A percentile compares a stretch with the other conserved stretches of the same genome.
Conservation (phyloP, 2,113 vertebrate genomes). For the Coreoperca whiteheadi region DNA sequence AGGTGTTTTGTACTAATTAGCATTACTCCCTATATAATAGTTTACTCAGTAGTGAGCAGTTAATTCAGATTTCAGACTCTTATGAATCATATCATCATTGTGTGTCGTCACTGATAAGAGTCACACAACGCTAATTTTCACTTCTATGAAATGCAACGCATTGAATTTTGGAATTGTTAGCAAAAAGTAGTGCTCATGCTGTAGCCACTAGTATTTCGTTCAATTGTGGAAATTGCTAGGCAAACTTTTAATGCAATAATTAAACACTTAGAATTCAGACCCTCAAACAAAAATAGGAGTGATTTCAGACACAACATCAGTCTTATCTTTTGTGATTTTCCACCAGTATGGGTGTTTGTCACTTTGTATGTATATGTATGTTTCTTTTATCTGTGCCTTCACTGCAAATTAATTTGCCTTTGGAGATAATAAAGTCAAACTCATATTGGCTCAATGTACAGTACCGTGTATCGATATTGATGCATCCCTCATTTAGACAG, state of each 20-base stretch:
- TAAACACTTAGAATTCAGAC: no score
- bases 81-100: neutral
- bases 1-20: neutral
- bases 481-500: slow-evolving; percentile 27
- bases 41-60: no score
- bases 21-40: neutral
- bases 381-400: neutral
- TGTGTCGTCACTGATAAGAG: neutral
- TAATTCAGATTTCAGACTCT: neutral
- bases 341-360: neutral
- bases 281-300: neutral
- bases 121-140: neutral
- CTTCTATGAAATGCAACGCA: neutral
- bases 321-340: neutral
- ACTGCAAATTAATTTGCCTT: slow-evolving; percentile 24
- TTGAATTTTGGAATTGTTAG: neutral
- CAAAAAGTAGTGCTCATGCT: neutral
- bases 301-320: neutral
- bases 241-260: neutral
- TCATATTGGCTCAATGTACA: slow-evolving; percentile 2
- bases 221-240: neutral
- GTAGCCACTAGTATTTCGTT: neutral
- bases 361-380: neutral
- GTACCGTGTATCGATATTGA: neutral
- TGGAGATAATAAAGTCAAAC: slow-evolving; percentile 11